phyloP scores from a whole-genome alignment of 2,888 invertebrate genomes.

The Molorchus minor region DNA sequence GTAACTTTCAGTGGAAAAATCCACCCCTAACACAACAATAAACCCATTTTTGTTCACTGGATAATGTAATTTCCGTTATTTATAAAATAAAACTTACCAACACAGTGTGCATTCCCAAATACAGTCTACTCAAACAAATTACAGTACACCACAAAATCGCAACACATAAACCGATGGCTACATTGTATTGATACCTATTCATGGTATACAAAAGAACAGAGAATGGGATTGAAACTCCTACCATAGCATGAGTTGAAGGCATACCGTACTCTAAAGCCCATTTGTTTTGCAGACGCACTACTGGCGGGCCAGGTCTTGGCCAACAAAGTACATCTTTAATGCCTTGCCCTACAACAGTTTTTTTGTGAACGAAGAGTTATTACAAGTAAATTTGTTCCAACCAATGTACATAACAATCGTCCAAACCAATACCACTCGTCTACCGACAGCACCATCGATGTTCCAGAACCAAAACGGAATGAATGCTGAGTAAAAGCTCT shows the following conservation, averaged over 20 bases:
- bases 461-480: conserved; percentile 97
- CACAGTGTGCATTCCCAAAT: conserved; percentile 93
- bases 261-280: conserved; percentile 94
- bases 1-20: too few relatives aligned
- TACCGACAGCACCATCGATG: conserved; percentile 85
- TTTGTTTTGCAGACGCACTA: conserved; percentile 82
- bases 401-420: conserved; percentile 85
- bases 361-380: neutral
- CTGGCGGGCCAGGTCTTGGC: conserved; percentile 89
- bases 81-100: conserved; percentile 72
- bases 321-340: conserved; percentile 87
- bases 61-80: too few relatives aligned
- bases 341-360: conserved; percentile 75
- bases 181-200: conserved; percentile 79
- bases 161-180: conserved; percentile 67
- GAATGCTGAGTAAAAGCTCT: conserved; percentile 89
- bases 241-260: conserved; percentile 96
- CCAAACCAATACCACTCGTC: conserved; percentile 85
- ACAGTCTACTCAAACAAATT: conserved; percentile 85
- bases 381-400: conserved; percentile 50
- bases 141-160: conserved; percentile 77
- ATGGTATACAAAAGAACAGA: conserved; percentile 83
- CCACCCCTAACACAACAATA: too few relatives aligned
- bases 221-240: conserved; percentile 87
- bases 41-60: too few relatives aligned